A percentile compares a stretch with the other conserved stretches of the same genome.
These are phyloP conservation scores for Acutogordius australiensis DNA, from an alignment of 2,888 invertebrate species.

Conservation along the genomic window DNA sequence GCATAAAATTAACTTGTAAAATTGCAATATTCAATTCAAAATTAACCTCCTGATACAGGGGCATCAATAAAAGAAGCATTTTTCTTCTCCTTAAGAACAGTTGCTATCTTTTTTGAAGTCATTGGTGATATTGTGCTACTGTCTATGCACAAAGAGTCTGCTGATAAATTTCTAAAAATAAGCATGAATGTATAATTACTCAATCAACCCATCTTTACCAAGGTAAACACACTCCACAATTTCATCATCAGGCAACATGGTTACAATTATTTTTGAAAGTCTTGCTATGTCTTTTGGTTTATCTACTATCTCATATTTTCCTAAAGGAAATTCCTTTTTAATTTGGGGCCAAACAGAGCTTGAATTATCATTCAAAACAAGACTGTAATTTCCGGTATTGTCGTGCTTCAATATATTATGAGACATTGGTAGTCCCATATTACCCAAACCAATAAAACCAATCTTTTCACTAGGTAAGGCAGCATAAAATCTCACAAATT, in stretches of 20 bases:
- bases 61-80: conserved; percentile 58
- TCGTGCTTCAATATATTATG: conserved; percentile 24
- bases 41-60: conserved; percentile 77
- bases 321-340: conserved; percentile 29
- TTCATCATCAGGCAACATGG: conserved; percentile 73
- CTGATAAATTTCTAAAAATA: neutral
- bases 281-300: conserved; percentile 49
- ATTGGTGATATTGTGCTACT: conserved; percentile 79
- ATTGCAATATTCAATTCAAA: neutral
- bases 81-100: conserved; percentile 32
- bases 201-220: conserved; percentile 32
- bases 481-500: too few relatives aligned
- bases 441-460: conserved; percentile 33
- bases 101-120: conserved; percentile 42
- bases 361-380: neutral
- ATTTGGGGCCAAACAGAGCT: neutral
- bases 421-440: conserved; percentile 67
- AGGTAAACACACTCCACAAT: conserved; percentile 51
- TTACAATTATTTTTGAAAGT: conserved; percentile 45
- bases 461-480: too few relatives aligned
- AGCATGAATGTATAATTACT: conserved; percentile 22
- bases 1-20: too few relatives aligned
- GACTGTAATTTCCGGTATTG: neutral
- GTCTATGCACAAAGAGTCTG: conserved; percentile 43
- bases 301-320: conserved; percentile 41